phyloP scores from a whole-genome alignment of 2,888 invertebrate species.

The Sabatieria punctata region DNA sequence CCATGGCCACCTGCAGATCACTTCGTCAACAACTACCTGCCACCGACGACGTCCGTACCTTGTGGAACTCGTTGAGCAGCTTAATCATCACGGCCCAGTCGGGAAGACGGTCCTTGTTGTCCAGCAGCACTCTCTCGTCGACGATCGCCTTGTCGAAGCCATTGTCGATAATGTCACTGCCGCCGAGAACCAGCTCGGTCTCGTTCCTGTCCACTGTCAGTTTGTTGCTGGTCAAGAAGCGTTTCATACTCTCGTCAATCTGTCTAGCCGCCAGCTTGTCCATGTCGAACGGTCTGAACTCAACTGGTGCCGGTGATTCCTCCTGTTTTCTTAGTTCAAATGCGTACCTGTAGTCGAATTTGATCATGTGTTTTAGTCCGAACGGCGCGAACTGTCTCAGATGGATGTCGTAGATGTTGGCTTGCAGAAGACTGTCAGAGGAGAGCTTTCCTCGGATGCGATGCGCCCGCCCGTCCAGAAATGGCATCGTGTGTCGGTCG shows the following conservation, averaged over 20 bases:
- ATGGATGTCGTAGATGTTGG: conserved; percentile 16
- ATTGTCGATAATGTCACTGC: conserved; percentile 16
- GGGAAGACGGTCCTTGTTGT: conserved; percentile 12
- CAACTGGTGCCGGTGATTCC: background rate
- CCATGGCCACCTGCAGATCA: background rate
- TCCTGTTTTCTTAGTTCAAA: background rate
- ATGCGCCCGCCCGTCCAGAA: conserved; percentile 14
- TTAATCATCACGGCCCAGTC: conserved; percentile 19
- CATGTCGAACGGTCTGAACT: conserved; percentile 10
- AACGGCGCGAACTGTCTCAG: conserved; percentile 17
- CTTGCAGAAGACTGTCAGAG: conserved; percentile 13
- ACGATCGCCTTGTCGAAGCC: conserved; percentile 18
- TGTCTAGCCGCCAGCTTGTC: conserved; percentile 14
- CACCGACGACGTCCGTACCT: background rate
- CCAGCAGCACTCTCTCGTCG: conserved; percentile 11
- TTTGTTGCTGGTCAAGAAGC: conserved; percentile 14
- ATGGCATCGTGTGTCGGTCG: conserved; percentile 20
- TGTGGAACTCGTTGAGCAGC: conserved; percentile 15
- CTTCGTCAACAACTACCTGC: background rate
- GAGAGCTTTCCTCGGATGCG: conserved; percentile 14
- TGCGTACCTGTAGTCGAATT: conserved; percentile 15
- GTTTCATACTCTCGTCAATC: conserved; percentile 17
- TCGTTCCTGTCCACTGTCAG: conserved; percentile 15
- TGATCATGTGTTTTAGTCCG: conserved; percentile 12
- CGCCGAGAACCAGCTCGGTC: conserved; percentile 14